Evolutionary conservation across 2,888 invertebrate genomes (phyloP).

Genomic region (Taphrorychus bicolor): DNA sequence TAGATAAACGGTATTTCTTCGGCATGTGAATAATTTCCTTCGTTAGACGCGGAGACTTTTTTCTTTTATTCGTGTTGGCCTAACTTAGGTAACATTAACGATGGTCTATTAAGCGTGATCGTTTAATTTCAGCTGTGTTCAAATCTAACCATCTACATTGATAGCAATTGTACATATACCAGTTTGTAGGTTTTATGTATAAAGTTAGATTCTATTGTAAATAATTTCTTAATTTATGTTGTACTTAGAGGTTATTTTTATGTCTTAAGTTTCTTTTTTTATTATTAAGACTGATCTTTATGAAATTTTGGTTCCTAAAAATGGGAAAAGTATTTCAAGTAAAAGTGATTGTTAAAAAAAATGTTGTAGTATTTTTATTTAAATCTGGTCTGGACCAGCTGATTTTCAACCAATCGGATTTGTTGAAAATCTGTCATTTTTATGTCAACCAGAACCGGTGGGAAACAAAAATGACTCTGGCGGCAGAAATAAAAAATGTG

Average conservation of each 20-base stretch:
- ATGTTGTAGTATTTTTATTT: too few relatives aligned
- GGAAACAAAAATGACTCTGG: too few relatives aligned
- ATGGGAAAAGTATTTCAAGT: slow-evolving; percentile 58
- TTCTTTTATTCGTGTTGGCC: not conserved
- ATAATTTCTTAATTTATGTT: slow-evolving; percentile 53
- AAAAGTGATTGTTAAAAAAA: slow-evolving; percentile 49
- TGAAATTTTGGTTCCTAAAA: slow-evolving; percentile 61
- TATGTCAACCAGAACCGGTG: too few relatives aligned
- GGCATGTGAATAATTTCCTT: not conserved
- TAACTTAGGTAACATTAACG: not conserved
- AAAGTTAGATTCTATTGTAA: slow-evolving; percentile 52
- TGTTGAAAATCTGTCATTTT: too few relatives aligned
- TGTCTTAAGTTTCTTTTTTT: slow-evolving; percentile 55
- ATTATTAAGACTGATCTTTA: slow-evolving; percentile 61
- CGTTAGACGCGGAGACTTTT: not conserved
- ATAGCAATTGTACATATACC: slow-evolving; percentile 22
- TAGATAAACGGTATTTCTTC: not conserved
- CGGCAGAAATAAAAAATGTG: too few relatives aligned
- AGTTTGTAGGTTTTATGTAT: slow-evolving; percentile 49
- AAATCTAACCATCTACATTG: slow-evolving; percentile 2
- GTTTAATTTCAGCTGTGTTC: slow-evolving; percentile 2
- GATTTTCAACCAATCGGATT: too few relatives aligned
- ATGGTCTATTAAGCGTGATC: not conserved
- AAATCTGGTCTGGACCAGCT: too few relatives aligned
- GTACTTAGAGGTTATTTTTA: slow-evolving; percentile 52